Evolutionary conservation across 2,888 invertebrate species (phyloP).

Genomic region (Anthophora plumipes): DNA sequence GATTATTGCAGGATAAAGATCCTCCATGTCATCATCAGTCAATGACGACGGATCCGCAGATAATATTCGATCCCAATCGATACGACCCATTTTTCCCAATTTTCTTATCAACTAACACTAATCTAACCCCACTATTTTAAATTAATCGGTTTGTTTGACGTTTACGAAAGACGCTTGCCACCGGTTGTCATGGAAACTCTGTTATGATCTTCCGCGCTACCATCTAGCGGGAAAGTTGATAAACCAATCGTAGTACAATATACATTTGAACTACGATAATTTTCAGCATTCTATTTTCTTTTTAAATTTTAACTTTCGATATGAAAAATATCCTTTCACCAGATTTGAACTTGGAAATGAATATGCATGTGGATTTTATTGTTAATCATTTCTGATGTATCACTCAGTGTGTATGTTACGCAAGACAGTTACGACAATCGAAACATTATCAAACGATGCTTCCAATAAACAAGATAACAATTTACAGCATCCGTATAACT

Average conservation of each 20-base stretch:
- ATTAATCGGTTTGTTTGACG: constrained; percentile 31
- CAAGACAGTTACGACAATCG: not conserved
- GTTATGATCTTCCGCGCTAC: not conserved
- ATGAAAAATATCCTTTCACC: not conserved
- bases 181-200: constrained; percentile 41
- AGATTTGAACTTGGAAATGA: not conserved
- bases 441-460: not conserved
- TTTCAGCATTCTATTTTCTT: no score
- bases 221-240: not conserved
- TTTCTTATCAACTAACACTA: constrained; percentile 15
- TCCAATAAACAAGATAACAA: constrained; percentile 2
- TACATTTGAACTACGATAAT: not conserved
- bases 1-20: constrained; percentile 87
- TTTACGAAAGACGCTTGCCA: constrained; percentile 23
- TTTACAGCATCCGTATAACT: not conserved
- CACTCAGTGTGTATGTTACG: not conserved
- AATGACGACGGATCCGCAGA: constrained; percentile 78
- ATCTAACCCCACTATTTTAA: constrained; percentile 15
- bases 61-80: constrained; percentile 77
- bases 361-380: not conserved
- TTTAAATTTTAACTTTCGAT: not conserved
- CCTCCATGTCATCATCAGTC: constrained; percentile 88
- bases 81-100: constrained; percentile 68
- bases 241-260: not conserved
- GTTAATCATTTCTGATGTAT: not conserved